Percentiles rank a stretch among this genome's conserved stretches.
Conservation (phyloP, 1,140 invertebrate species). For the Nasonia longicornis region DNA sequence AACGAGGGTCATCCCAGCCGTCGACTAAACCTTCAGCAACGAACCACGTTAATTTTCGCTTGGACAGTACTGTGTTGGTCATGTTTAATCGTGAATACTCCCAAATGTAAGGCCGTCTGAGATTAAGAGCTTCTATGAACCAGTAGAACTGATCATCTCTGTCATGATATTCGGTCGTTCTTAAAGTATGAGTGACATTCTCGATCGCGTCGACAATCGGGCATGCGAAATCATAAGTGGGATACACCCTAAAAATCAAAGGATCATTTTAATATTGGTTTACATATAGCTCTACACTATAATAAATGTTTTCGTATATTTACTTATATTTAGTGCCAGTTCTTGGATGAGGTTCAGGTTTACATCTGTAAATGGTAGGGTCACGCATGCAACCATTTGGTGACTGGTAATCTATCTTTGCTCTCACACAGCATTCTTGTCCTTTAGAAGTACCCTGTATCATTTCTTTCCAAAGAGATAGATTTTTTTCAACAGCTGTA, state of each 20-base stretch:
- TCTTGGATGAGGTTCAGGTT: constrained; percentile 91
- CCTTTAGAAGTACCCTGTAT: constrained; percentile 84
- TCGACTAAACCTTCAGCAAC: constrained; percentile 93
- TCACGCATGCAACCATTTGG: constrained; percentile 97
- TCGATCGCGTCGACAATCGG: constrained; percentile 98
- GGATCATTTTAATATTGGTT: constrained; percentile 35
- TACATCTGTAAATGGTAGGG: constrained; percentile 99
- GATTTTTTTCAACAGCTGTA: constrained; percentile 87
- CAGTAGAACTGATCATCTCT: constrained; percentile 98
- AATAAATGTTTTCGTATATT: constrained; percentile 46
- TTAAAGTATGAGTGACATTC: constrained; percentile 95
- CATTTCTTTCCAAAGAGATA: constrained; percentile 96
- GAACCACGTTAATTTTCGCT: constrained; percentile 98
- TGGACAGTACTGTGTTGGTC: constrained; percentile 97
- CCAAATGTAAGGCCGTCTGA: constrained; percentile 95
- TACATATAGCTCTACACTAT: constrained; percentile 38
- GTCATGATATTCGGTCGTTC: constrained; percentile 99
- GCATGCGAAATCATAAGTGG: constrained; percentile 99
- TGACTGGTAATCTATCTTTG: constrained; percentile 98
- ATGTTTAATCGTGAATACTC: constrained; percentile 94
- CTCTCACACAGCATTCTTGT: constrained; percentile 91
- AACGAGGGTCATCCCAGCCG: constrained; percentile 99
- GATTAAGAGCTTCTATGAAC: constrained; percentile 88
- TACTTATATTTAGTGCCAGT: constrained; percentile 97
- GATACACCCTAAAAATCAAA: constrained; percentile 85